Evolutionary conservation across 2,113 vertebrate species (phyloP).

Genomic region (Mungos mungo): DNA sequence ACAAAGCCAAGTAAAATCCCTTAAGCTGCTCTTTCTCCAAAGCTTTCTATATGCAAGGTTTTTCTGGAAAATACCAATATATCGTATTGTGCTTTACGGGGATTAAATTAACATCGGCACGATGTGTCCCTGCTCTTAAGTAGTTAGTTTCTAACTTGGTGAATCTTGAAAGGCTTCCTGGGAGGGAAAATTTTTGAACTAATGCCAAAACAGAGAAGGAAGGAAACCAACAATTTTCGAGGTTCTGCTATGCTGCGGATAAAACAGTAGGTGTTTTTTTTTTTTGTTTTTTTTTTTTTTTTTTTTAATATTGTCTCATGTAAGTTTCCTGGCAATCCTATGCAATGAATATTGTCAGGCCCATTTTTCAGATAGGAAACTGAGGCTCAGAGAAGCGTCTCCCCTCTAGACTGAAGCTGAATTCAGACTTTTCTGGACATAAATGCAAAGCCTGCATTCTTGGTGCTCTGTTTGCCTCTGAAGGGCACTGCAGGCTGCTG

Average conservation of each 20-base stretch:
- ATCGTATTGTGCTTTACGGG: not conserved
- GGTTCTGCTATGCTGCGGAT: not conserved
- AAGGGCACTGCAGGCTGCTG: not conserved
- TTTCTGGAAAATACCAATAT: not conserved
- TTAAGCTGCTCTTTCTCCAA: not conserved
- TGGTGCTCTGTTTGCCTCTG: not conserved
- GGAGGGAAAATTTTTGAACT: not conserved
- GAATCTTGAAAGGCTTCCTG: not conserved
- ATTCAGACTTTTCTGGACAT: not conserved
- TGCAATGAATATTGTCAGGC: not conserved
- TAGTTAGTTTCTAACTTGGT: not conserved
- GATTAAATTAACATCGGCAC: not conserved
- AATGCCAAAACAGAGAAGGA: not conserved
- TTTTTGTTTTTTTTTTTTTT: not conserved
- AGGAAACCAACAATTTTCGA: not conserved
- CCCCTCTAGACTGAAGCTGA: not conserved
- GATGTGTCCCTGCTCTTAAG: not conserved
- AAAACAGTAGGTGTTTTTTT: not conserved
- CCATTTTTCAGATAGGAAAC: not conserved
- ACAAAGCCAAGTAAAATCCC: not conserved
- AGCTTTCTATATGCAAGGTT: not conserved
- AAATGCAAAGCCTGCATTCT: not conserved
- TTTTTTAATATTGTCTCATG: not conserved
- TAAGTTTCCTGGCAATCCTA: not conserved
- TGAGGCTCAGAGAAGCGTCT: conserved; percentile 43